These are phyloP conservation scores for Rhabditoides inermis DNA, from an alignment of 2,888 invertebrate species.

Conservation along the genomic window DNA sequence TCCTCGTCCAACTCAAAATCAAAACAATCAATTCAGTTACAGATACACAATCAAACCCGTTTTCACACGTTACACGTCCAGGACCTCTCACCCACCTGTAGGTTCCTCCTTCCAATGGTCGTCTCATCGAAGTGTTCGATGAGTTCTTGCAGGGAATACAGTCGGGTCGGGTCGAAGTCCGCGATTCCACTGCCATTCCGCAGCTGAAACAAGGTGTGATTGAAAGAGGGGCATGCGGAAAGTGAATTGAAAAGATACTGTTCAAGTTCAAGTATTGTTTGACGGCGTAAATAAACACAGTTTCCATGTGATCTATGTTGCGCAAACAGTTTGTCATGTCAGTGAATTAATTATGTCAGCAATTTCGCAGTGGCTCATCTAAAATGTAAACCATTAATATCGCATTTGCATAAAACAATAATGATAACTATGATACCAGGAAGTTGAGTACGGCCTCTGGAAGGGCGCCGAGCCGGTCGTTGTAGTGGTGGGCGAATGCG, in stretches of 20 bases:
- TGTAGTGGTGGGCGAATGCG: constrained; percentile 46
- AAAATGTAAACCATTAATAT: neutral
- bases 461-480: constrained; percentile 30
- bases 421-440: constrained; percentile 16
- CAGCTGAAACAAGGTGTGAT: constrained; percentile 14
- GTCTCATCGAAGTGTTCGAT: constrained; percentile 33
- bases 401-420: no score
- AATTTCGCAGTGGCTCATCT: neutral
- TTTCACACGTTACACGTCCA: no score
- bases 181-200: constrained; percentile 45
- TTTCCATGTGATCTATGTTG: no score
- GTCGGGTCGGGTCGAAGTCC: constrained; percentile 26
- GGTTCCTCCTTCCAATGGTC: constrained; percentile 30
- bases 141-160: constrained; percentile 43
- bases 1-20: constrained; percentile 34
- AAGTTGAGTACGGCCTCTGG: constrained; percentile 44
- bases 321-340: no score
- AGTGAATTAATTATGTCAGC: no score
- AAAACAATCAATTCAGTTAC: no score
- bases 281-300: no score
- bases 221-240: no score
- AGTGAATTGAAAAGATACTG: no score
- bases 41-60: no score
- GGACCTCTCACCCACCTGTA: constrained; percentile 29
- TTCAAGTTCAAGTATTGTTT: no score